Percentiles rank a stretch among this genome's conserved stretches.
Conservation (phyloP, 2,888 invertebrate genomes). For the Galerucella calmariensis region DNA sequence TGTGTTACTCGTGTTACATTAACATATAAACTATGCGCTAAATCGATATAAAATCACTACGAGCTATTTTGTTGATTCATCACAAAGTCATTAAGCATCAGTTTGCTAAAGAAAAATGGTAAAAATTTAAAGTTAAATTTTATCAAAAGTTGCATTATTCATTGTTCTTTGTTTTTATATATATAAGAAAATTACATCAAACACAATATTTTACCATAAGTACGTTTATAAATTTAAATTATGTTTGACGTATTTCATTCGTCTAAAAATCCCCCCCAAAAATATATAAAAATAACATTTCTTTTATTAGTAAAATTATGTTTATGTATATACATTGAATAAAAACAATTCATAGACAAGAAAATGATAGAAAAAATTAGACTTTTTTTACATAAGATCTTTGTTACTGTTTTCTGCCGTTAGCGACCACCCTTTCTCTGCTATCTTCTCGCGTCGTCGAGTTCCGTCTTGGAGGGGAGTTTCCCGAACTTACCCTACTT, state of each 20-base stretch:
- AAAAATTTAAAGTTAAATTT: constrained; percentile 13
- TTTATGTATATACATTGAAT: constrained; percentile 21
- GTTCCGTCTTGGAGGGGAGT: constrained; percentile 72
- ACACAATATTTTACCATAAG: neutral
- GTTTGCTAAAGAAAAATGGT: constrained; percentile 29
- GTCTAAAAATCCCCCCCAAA: constrained; percentile 1
- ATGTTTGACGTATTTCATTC: neutral
- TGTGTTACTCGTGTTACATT: constrained; percentile 27
- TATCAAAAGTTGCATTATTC: constrained; percentile 24
- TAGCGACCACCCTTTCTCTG: constrained; percentile 70
- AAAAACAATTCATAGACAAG: constrained; percentile 27
- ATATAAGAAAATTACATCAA: neutral
- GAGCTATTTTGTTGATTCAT: constrained; percentile 36
- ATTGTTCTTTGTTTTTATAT: constrained; percentile 3
- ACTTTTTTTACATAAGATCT: constrained; percentile 14
- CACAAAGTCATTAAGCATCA: constrained; percentile 38
- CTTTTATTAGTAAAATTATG: constrained; percentile 28
- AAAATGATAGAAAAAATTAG: constrained; percentile 23
- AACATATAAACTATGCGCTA: constrained; percentile 28
- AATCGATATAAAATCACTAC: constrained; percentile 30
- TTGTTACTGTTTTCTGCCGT: constrained; percentile 61
- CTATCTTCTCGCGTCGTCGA: constrained; percentile 77
- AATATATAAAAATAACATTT: constrained; percentile 27
- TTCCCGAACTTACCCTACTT: constrained; percentile 68
- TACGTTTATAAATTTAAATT: neutral